Evolutionary conservation across 2,113 vertebrate genomes (phyloP), one percentile per base, ranked within the genome.

Genomic region (Clarias magur): DNA sequence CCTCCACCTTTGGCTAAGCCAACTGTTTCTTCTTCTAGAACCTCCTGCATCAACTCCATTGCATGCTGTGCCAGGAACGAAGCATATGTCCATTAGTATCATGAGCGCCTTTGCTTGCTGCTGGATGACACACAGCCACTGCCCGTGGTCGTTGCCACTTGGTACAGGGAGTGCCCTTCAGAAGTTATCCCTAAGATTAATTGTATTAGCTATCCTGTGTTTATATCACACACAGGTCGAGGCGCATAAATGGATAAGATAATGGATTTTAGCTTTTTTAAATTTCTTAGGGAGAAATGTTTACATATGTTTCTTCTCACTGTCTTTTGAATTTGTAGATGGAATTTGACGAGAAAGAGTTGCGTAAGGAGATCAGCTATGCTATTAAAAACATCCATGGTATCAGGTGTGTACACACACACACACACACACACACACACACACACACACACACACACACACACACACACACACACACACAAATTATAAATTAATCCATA

Each of bases 331-430:
- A 73, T 84, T 13, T 91, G 53, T 92, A 97, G 97, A 97, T 97
- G 97, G 97, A 97, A 93, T 97, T 97, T 91, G 96, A 97, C 23
- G 89, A 90, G 53, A 90, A 90, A 81, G 89, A 90, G 80, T 38
- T 90, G 73, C 89, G 88, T n/a, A 90, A 90, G 75, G 89, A 90
- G 86, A 90, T 90, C 84, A 90, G 89, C 84, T 90, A 90, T 38
- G 89, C 89, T 81, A 90, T 90, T 57, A 90, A 90, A 70, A 90
- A 90, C 76, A 90, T 89, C 75, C 90, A 90, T 82, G 88, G 90
- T 59, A 88, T 89, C 75, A 89, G 90, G 90, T 89, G 27, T 3
- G 72, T 70, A 7, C 7, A 23, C 23, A 23, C 60, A 19, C 4
- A 30, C 70, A 76, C 48, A 54, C 48, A 53, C 21, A 80, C 56